Evolutionary conservation across 2,888 invertebrate genomes (phyloP), one percentile per base, ranked within the genome.

Genomic region (Xanthorhoe designata): DNA sequence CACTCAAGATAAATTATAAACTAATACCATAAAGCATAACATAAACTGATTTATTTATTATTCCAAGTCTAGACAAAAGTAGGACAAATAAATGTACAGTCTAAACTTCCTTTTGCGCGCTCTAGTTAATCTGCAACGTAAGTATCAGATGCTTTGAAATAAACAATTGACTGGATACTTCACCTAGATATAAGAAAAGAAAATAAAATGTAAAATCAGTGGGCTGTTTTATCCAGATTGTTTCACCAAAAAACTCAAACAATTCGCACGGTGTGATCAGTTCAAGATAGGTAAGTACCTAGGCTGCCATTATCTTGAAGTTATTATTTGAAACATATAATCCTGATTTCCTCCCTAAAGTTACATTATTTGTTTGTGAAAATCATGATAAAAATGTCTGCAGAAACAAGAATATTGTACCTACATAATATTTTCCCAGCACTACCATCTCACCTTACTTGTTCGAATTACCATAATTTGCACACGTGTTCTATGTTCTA

Each of bases 401-500:
- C n/a, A n/a, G n/a, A n/a, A n/a, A 24, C 32, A 32, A 32, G 32
- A 6, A 32, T 24, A n/a, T n/a, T n/a, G n/a, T 24, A 24, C 24
- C 24, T 24, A 24, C 1, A 24, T 24, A 24, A 24, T 4, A 24
- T 24, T 24, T 24, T 24, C 24, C n/a, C n/a, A 24, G 24, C 24
- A 24, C 24, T 3, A 24, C 24, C 32, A 32, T 7, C 32, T 32
- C 32, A 32, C 32, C 32, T 32, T 24, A 24, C 24, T 24, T 32
- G 6, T 32, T 42, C 38, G 13, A 38, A 42, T 42, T 42, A 42
- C 4, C 38, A 42, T 50, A 50, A 50, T 50, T 18, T 18, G 18
- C 42, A 24, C 55, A 55, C 60, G 52, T 52, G 60, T 60, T 17
- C 45, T 52, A 2, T 32, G 32, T 32, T 58, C n/a, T 49, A 8